Evolutionary conservation across 2,797 vertebrate species (phyloP).

Genomic region (Sandelia bainsii): DNA sequence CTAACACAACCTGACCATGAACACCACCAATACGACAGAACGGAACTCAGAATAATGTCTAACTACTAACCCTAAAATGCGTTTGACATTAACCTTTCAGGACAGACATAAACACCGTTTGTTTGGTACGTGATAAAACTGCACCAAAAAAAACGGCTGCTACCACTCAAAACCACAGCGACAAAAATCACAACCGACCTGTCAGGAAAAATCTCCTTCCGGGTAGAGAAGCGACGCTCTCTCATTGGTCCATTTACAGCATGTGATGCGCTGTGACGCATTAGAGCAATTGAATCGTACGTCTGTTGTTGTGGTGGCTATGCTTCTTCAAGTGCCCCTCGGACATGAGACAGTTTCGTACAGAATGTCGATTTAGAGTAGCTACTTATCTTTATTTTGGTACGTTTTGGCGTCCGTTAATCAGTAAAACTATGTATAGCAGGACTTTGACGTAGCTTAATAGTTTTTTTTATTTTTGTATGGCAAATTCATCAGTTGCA

Average conservation of each 20-base stretch:
- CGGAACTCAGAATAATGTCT: conserved; percentile 8
- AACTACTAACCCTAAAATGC: conserved; percentile 27
- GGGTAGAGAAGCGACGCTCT: conserved; percentile 50
- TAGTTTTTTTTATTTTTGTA: neutral
- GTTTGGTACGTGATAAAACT: neutral
- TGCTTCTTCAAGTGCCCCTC: neutral
- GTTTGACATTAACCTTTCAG: conserved; percentile 8
- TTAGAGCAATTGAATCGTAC: neutral
- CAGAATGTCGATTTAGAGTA: neutral
- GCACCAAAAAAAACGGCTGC: neutral
- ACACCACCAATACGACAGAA: conserved; percentile 38
- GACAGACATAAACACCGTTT: neutral
- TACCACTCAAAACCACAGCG: neutral
- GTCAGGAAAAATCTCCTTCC: conserved; percentile 69
- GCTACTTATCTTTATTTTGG: neutral
- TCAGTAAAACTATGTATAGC: neutral
- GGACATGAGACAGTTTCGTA: neutral
- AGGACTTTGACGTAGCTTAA: accelerated
- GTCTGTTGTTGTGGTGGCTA: conserved; percentile 31
- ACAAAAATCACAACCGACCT: conserved; percentile 58
- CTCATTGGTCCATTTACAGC: conserved; percentile 67
- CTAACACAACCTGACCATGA: conserved; percentile 30
- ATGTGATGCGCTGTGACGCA: conserved; percentile 34
- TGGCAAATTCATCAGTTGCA: neutral
- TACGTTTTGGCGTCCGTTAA: neutral